Evolutionary conservation across 2,888 invertebrate species (phyloP), one percentile per base, ranked within the genome.

Genomic region (Laothoe populi): DNA sequence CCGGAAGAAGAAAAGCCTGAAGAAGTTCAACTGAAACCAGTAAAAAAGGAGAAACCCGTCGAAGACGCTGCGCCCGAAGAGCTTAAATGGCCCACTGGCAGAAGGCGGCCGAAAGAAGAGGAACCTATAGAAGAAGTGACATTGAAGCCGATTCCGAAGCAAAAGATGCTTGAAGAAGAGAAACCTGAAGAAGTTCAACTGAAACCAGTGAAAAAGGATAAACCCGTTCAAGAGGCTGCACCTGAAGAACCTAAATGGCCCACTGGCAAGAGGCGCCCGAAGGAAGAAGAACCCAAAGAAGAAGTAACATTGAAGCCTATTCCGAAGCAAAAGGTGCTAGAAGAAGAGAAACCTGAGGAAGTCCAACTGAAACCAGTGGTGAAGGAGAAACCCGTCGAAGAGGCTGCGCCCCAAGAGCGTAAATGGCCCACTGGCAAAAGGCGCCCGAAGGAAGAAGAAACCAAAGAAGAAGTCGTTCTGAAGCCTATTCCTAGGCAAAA

Each of bases 61-160:
- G 93, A 94, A 78, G 87, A 93, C 64, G 86, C 66, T 16, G 67
- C 65, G 60, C 66, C 77, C 0, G 84, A 84, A 23, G 85, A 71
- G 31, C 5, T 16, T 0, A 65, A 63, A 23, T 88, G 66, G 86
- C 67, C 70, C 4, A 74, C 68, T 7, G 72, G 72, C 35, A 82
- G 72, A 53, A 72, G 73, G 38, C 64, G 59, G 11, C 64, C 77
- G 0, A 71, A 73, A 38, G 74, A 73, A 68, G 68, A 71, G 69
- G 78, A 82, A 63, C 66, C 81, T 0, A 84, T 84, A 44, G 79
- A 87, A 77, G 83, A 79, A 60, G 71, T 77, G 0, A 60, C 71
- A 13, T 69, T 79, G 4, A 83, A 83, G 53, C 75, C 77, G n/a
- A 73, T 87, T 42, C 75, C 69, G 5, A 78, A 76, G 63, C 64